These are phyloP conservation scores for Lepidurus packardi DNA, from an alignment of 1,140 invertebrate species.

Conservation along the genomic window DNA sequence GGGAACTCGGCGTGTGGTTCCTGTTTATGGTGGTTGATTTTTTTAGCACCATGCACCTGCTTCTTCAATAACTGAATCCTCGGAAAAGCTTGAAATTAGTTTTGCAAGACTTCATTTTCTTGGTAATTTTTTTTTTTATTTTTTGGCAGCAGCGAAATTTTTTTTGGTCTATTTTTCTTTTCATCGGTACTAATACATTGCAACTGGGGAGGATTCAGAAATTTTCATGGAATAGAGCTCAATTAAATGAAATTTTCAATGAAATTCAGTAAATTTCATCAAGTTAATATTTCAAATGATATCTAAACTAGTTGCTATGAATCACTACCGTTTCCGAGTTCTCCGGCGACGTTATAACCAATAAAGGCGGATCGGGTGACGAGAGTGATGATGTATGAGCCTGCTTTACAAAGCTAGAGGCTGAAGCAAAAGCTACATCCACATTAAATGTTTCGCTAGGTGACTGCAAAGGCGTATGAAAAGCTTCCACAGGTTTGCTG, in stretches of 20 bases:
- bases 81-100: not conserved
- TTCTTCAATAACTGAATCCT: not conserved
- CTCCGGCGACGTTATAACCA: conserved; percentile 1
- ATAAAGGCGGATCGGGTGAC: conserved; percentile 14
- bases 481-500: conserved; percentile 16
- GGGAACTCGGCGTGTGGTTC: not conserved
- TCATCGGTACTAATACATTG: too few relatives aligned
- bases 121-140: not conserved
- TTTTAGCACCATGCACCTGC: conserved; percentile 2
- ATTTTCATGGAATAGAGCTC: too few relatives aligned
- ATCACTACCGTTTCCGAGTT: conserved; percentile 3
- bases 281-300: not conserved
- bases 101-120: not conserved
- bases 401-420: not conserved
- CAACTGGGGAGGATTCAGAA: too few relatives aligned
- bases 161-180: too few relatives aligned
- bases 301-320: not conserved
- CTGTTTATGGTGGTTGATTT: not conserved
- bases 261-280: too few relatives aligned
- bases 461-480: conserved; percentile 15
- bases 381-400: not conserved
- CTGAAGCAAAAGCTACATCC: not conserved
- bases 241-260: too few relatives aligned
- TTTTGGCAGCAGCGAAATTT: too few relatives aligned
- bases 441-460: conserved; percentile 5